Conservation (phyloP, 23 tunicate species). For the Ciona savignyi region DNA sequence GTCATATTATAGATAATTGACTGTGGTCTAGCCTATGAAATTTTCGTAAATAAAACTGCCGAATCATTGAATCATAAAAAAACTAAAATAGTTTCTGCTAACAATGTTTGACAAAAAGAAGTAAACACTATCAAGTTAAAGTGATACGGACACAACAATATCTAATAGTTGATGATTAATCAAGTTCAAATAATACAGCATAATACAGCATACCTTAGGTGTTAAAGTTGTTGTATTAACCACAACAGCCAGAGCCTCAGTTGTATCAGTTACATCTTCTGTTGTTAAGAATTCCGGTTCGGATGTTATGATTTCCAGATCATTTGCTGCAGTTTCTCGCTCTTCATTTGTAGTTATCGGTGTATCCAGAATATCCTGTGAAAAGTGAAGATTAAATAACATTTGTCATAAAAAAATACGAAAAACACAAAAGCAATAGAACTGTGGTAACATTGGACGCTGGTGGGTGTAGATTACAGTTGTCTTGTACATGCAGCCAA, state of each 20-base stretch:
- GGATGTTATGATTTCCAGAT: slow-evolving; percentile 42
- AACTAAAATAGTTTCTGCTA: not conserved
- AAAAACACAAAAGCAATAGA: no score
- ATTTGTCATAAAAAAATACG: no score
- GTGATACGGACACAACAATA: not conserved
- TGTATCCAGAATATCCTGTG: no score
- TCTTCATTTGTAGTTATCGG: not conserved
- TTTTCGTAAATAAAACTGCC: not conserved
- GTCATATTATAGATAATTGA: no score
- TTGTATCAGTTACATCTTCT: slow-evolving; percentile 15
- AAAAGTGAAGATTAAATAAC: no score
- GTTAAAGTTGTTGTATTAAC: slow-evolving; percentile 14
- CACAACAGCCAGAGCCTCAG: slow-evolving; percentile 16
- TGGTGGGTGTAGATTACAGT: no score
- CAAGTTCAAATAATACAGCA: not conserved
- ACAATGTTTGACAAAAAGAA: not conserved
- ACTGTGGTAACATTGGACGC: no score
- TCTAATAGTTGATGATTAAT: no score
- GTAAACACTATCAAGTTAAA: not conserved
- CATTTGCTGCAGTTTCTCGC: slow-evolving; percentile 5
- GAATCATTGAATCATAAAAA: no score
- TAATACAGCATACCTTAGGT: not conserved
- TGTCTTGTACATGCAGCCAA: no score
- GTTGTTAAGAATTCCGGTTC: slow-evolving; percentile 20
- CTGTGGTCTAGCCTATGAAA: not conserved